These are phyloP conservation scores for Stomatorhinus walkeri DNA, from an alignment of 2,797 vertebrate genomes.

Conservation along the genomic window DNA sequence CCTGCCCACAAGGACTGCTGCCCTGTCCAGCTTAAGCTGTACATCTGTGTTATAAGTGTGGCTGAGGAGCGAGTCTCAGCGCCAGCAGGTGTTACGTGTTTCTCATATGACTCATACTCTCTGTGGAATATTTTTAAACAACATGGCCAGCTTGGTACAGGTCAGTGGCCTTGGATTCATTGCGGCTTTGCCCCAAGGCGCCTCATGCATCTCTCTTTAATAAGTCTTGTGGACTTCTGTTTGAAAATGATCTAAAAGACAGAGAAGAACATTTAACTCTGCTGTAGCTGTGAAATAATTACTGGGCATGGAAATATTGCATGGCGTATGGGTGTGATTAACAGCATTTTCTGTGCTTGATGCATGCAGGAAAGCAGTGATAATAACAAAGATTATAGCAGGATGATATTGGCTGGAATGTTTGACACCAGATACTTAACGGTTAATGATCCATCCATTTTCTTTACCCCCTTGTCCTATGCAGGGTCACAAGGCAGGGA, in stretches of 20 bases:
- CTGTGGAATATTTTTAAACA: neutral
- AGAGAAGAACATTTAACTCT: neutral
- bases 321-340: neutral
- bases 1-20: neutral
- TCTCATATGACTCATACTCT: neutral
- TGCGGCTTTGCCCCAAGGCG: neutral
- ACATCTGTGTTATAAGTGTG: neutral
- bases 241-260: neutral
- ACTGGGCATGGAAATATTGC: neutral
- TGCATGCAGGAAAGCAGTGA: neutral
- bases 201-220: neutral
- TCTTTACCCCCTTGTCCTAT: neutral
- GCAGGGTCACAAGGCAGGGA: neutral
- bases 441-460: neutral
- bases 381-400: neutral
- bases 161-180: neutral
- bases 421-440: neutral
- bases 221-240: neutral
- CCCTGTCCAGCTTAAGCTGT: neutral
- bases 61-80: neutral
- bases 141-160: neutral
- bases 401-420: neutral
- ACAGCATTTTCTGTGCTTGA: neutral
- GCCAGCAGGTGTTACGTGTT: neutral
- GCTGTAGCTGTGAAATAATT: neutral